These are phyloP conservation scores for Drosophila cognata DNA, from an alignment of 2,888 invertebrate species.

Conservation along the genomic window DNA sequence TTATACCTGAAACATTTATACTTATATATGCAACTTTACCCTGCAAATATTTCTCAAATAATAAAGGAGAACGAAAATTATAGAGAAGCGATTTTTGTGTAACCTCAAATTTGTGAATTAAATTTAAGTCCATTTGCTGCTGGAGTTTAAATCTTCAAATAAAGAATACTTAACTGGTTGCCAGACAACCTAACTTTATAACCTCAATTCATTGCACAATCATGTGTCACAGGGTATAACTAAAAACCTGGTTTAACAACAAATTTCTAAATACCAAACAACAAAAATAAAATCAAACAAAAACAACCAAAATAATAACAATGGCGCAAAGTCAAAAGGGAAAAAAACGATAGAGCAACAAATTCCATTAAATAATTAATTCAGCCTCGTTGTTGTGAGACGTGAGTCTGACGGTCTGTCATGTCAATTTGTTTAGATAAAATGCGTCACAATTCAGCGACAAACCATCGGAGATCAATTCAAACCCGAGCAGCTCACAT, in stretches of 20 bases:
- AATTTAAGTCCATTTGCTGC: background rate
- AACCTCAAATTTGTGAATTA: background rate
- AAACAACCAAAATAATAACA: conserved; percentile 17
- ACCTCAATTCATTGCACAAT: background rate
- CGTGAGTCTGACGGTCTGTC: conserved; percentile 50
- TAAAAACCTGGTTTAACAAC: conserved; percentile 13
- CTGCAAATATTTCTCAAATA: background rate
- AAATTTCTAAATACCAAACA: conserved; percentile 12
- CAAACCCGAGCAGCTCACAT: conserved; percentile 27
- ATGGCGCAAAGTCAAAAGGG: background rate
- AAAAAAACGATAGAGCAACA: conserved; percentile 18
- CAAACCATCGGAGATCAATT: conserved; percentile 45
- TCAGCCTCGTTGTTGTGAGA: conserved; percentile 55
- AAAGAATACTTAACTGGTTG: background rate
- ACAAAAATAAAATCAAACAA: background rate
- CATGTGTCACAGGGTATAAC: conserved; percentile 8
- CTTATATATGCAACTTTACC: background rate
- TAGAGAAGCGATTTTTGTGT: background rate
- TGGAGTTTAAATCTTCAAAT: background rate
- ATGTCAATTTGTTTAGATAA: conserved; percentile 79
- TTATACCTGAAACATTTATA: background rate
- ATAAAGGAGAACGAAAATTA: background rate
- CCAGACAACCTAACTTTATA: background rate
- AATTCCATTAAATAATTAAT: conserved; percentile 64
- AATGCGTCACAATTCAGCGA: conserved; percentile 64